phyloP scores from a whole-genome alignment of 2,888 invertebrate species.

The Operophtera brumata region DNA sequence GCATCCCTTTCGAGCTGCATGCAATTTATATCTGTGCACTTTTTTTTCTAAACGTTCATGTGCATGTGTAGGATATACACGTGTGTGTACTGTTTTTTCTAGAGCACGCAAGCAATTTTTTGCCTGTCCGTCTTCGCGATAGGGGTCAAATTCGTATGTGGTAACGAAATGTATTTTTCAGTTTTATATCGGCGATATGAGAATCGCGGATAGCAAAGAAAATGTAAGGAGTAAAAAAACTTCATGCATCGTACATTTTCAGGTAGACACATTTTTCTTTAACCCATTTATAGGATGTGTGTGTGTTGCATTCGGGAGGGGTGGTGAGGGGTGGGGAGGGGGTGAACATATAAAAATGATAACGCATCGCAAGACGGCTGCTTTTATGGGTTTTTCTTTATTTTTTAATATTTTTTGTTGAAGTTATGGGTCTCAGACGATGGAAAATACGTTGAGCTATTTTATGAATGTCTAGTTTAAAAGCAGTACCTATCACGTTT shows the following conservation, averaged over 20 bases:
- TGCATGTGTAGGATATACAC: conserved; percentile 60
- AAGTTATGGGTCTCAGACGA: conserved; percentile 41
- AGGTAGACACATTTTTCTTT: conserved; percentile 81
- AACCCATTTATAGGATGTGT: conserved; percentile 78
- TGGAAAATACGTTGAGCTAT: conserved; percentile 25
- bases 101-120: conserved; percentile 36
- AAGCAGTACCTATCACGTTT: conserved; percentile 11
- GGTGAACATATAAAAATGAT: conserved; percentile 79
- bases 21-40: conserved; percentile 78
- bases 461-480: conserved; percentile 30
- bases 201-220: conserved; percentile 80
- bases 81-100: conserved; percentile 72
- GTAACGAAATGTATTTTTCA: conserved; percentile 74
- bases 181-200: conserved; percentile 81
- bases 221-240: conserved; percentile 77
- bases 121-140: conserved; percentile 29
- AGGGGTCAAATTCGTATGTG: conserved; percentile 47
- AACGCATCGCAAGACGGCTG: conserved; percentile 81
- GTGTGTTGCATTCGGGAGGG: conserved; percentile 58
- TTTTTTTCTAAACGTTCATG: conserved; percentile 74
- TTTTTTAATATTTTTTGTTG: conserved; percentile 77
- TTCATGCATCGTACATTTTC: conserved; percentile 78
- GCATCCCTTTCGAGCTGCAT: conserved; percentile 80
- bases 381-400: conserved; percentile 79
- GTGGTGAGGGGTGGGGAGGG: conserved; percentile 58